Base-by-base conservation (phyloP, 2,888 invertebrate species). In the Drosophila antonietae region DNA sequence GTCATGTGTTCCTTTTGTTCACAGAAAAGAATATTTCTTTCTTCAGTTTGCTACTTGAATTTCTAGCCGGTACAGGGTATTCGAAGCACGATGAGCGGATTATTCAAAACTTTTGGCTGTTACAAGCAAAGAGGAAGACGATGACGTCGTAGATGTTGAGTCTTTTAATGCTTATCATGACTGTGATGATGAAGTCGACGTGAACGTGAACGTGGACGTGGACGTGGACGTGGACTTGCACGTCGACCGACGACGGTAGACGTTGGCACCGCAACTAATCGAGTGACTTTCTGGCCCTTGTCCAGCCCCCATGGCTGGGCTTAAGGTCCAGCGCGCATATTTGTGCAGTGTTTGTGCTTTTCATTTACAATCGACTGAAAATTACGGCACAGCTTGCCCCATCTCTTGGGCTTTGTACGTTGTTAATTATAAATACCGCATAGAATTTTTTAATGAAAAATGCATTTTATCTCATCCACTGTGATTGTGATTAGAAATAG, bases 181-280 rank as follows among this genome's bases (percentile, higher is more conserved):
- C 75, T 73, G 63, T 41, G 85, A 78, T 82, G 81, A 80, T 75
- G 87, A 74, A 77, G 87, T 59, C 64, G 39, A 53, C 53, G 52
- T 37, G 20, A 75, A 84, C 80, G 70, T 39, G 15, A 14, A 15
- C 37, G 6, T 28, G 28, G 33, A 51, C 51, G 51, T 51, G n/a
- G 75, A 83, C 82, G 70, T 37, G 15, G 37, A 15, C 37, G 6
- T 28, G 28, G 33, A 51, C 51, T 33, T 51, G n/a, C 75, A 83
- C 82, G 37, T 37, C 35, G 35, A 37, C 35, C 14, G 37, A 69
- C 80, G 68, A 60, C 35, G 35, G 14, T 71, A 75, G 68, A 60
- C 78, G 64, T 75, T 79, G 86, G 82, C 86, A 83, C 88, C 82
- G 83, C 88, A 80, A 88, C 88, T 88, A 83, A 83, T 83, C 88